These are phyloP conservation scores for Dasysyrphus tricinctus DNA, from an alignment of 2,888 invertebrate genomes.

Conservation along the genomic window DNA sequence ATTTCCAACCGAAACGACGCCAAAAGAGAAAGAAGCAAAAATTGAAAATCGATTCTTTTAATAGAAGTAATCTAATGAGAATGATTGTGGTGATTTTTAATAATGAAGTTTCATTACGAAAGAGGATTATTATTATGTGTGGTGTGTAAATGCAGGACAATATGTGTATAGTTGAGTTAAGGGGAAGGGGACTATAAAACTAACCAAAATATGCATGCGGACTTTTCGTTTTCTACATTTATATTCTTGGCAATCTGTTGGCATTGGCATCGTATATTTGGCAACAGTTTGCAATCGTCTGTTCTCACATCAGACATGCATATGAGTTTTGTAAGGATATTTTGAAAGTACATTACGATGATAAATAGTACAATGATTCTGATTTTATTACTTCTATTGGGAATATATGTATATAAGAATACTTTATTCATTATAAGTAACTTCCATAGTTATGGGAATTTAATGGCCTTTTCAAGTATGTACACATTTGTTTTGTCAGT, in stretches of 20 bases:
- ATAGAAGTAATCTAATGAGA: neutral
- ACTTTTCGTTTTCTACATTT: slow-evolving; percentile 37
- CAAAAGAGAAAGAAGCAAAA: too few relatives aligned
- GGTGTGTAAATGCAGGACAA: slow-evolving; percentile 19
- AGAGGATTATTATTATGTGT: slow-evolving; percentile 38
- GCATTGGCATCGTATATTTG: slow-evolving; percentile 57
- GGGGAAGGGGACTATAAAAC: neutral
- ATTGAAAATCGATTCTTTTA: too few relatives aligned
- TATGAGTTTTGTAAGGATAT: slow-evolving; percentile 22
- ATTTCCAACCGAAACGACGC: too few relatives aligned
- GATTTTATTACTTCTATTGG: slow-evolving; percentile 64
- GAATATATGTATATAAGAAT: slow-evolving; percentile 51
- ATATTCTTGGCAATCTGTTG: slow-evolving; percentile 58
- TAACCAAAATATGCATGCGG: slow-evolving; percentile 30
- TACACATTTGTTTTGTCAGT: neutral
- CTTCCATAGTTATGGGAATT: neutral
- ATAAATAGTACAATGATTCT: slow-evolving; percentile 46
- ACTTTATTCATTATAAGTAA: slow-evolving; percentile 6
- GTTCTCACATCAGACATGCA: neutral
- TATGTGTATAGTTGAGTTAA: slow-evolving; percentile 5
- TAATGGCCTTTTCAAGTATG: slow-evolving; percentile 9
- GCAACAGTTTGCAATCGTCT: slow-evolving; percentile 62
- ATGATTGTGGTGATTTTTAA: slow-evolving; percentile 21
- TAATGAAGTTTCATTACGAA: neutral
- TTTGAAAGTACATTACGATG: slow-evolving; percentile 42